Conservation (phyloP, 2,113 vertebrate species). For the Candoia aspera region DNA sequence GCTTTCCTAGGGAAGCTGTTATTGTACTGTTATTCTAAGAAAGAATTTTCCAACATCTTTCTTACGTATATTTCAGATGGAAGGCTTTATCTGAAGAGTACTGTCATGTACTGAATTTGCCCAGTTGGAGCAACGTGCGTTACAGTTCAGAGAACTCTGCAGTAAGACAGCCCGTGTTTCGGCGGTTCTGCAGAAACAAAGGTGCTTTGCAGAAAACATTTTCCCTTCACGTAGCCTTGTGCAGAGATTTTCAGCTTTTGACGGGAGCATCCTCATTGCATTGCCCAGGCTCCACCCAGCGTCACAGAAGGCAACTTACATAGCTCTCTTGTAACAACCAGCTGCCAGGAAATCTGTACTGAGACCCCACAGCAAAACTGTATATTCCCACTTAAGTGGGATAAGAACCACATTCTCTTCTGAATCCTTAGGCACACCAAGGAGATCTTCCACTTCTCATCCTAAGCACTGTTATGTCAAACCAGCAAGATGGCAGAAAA, state of each 20-base stretch:
- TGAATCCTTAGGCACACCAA: constrained; percentile 88
- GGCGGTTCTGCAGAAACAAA: constrained; percentile 70
- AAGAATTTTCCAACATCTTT: constrained; percentile 63
- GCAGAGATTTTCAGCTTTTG: constrained; percentile 74
- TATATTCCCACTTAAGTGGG: constrained; percentile 68
- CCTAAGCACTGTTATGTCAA: constrained; percentile 87
- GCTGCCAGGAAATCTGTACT: constrained; percentile 72
- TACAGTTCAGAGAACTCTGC: constrained; percentile 67
- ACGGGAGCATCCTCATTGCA: constrained; percentile 67
- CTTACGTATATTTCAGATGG: constrained; percentile 88
- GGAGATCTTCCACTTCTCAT: constrained; percentile 75
- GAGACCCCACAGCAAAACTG: constrained; percentile 70
- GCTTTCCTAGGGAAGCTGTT: no score
- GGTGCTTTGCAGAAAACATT: constrained; percentile 69
- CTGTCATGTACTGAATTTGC: constrained; percentile 96
- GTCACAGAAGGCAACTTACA: constrained; percentile 80
- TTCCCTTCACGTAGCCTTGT: constrained; percentile 72
- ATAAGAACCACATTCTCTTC: constrained; percentile 71
- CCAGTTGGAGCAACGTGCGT: constrained; percentile 73
- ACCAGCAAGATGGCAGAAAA: constrained; percentile 92
- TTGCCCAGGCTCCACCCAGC: constrained; percentile 65
- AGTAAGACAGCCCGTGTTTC: constrained; percentile 63
- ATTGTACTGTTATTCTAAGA: neutral
- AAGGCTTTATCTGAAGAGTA: constrained; percentile 99
- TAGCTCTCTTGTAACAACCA: constrained; percentile 71